A percentile compares a stretch with the other conserved stretches of the same genome.
These are phyloP conservation scores for Casuarius casuarius DNA, from an alignment of 2,113 vertebrate genomes.

Conservation along the genomic window DNA sequence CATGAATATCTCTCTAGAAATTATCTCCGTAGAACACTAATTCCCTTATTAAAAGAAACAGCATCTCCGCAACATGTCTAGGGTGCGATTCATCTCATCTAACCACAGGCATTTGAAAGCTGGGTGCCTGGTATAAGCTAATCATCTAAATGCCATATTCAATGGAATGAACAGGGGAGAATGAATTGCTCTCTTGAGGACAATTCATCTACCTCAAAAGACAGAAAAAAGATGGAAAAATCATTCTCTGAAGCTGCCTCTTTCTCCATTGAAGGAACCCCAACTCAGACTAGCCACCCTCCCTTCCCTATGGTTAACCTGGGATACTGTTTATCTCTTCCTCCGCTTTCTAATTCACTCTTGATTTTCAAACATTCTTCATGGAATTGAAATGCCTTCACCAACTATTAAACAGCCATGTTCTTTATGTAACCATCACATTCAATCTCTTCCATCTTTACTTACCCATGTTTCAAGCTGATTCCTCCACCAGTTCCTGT, in stretches of 20 bases:
- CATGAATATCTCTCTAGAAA: background rate
- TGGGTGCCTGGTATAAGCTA: accelerated
- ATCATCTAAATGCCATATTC: background rate
- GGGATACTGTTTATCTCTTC: background rate
- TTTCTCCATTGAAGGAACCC: background rate
- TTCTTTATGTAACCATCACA: too few species aligned
- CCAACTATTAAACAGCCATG: background rate
- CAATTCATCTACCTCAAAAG: background rate
- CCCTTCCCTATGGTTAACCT: background rate
- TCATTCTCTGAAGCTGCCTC: background rate
- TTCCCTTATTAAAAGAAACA: background rate
- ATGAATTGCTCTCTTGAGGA: background rate
- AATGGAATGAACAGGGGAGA: background rate
- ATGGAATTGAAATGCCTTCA: background rate
- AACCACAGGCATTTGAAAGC: background rate
- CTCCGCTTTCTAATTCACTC: background rate
- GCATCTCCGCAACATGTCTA: background rate
- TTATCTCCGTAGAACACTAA: background rate
- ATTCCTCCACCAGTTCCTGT: constrained; percentile 96
- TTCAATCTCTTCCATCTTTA: background rate
- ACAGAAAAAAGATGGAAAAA: background rate
- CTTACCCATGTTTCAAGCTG: constrained; percentile 90
- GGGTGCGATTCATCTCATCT: background rate
- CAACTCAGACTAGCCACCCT: background rate
- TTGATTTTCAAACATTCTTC: background rate